These are phyloP conservation scores for Chiridota heheva DNA, from an alignment of 35 echinoderm and acorn worm species.

Conservation along the genomic window DNA sequence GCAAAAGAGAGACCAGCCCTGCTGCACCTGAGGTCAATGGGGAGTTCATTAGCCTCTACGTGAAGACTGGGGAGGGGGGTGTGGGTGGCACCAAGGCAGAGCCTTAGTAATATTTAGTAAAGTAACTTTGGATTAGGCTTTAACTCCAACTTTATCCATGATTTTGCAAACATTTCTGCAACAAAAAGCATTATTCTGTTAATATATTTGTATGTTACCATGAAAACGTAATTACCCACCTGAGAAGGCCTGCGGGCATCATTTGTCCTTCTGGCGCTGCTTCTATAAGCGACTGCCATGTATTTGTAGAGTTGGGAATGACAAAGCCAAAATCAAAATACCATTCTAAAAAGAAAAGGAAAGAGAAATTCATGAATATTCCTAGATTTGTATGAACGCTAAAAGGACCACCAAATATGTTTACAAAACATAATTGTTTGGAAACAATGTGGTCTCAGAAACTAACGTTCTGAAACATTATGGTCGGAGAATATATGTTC, in stretches of 20 bases:
- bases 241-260: conserved; percentile 99
- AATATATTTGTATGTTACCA: not conserved
- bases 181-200: too few species aligned
- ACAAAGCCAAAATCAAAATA: conserved; percentile 99
- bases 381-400: not conserved
- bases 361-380: not conserved
- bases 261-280: conserved; percentile 96
- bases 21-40: too few species aligned
- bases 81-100: too few species aligned
- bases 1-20: too few species aligned
- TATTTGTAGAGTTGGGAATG: conserved; percentile 99
- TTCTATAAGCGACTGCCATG: conserved; percentile 98
- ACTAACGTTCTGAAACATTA: not conserved
- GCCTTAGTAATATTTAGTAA: too few species aligned
- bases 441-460: not conserved
- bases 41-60: too few species aligned
- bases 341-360: conserved; percentile 77
- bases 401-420: too few species aligned
- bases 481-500: not conserved
- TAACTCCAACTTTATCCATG: too few species aligned
- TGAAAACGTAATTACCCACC: conserved; percentile 43
- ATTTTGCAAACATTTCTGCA: too few species aligned
- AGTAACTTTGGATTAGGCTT: too few species aligned
- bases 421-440: not conserved
- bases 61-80: too few species aligned